phyloP scores from a whole-genome alignment of 2,888 invertebrate species.

The Oscheius sp. region DNA sequence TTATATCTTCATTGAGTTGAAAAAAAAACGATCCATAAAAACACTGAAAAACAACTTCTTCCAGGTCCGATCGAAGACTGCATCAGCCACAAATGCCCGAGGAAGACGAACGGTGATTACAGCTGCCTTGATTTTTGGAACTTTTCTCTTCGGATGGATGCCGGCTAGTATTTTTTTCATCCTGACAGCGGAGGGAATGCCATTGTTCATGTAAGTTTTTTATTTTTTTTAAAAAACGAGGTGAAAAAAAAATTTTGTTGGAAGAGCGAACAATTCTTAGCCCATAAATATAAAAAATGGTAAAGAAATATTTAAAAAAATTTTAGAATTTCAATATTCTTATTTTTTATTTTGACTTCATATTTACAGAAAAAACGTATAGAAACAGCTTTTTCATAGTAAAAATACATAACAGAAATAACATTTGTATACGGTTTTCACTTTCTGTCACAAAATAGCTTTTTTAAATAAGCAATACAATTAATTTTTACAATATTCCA shows the following conservation, averaged over 20 bases:
- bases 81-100: constrained; percentile 39
- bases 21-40: not conserved
- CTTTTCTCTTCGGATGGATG: constrained; percentile 75
- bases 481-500: too few species aligned
- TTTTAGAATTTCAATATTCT: too few species aligned
- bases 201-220: constrained; percentile 35
- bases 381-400: not conserved
- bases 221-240: not conserved
- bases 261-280: too few species aligned
- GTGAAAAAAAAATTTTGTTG: not conserved
- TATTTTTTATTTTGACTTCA: too few species aligned
- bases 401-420: not conserved
- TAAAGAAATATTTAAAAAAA: too few species aligned
- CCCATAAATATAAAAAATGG: too few species aligned
- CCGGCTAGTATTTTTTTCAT: constrained; percentile 76
- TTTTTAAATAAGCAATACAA: too few species aligned
- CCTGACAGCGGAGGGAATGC: constrained; percentile 71
- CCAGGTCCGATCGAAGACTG: constrained; percentile 33
- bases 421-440: too few species aligned
- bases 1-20: not conserved
- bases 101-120: constrained; percentile 73
- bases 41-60: not conserved
- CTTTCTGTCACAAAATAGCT: too few species aligned
- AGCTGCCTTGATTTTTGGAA: constrained; percentile 77
- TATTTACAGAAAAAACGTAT: not conserved